Base-by-base conservation (phyloP, 2,113 vertebrate genomes). In the Acanthochromis polyacanthus region DNA sequence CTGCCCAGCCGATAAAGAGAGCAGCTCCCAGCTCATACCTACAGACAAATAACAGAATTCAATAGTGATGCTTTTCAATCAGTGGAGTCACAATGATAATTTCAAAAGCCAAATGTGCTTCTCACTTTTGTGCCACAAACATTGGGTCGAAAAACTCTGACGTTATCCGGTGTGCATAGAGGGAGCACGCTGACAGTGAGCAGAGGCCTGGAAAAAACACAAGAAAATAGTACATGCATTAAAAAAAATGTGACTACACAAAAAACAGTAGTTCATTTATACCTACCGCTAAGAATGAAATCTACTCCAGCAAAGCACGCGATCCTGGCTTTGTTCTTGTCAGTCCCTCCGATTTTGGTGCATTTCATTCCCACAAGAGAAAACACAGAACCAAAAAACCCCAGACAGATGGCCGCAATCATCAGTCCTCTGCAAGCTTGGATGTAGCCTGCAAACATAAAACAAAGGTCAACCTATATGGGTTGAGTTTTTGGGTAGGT, bases 291-390 rank as follows among this genome's bases (percentile, higher is more conserved):
- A 0, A 98, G 89, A 72, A 98, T 95, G 93, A 97, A 99, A 43
- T 92, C 85, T 19, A 96, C 76, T 71, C 98, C 98, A 40, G 97
- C 95, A 80, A 97, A 92, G 88, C 95, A 96, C 36, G 96, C 95
- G 30, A 97, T 95, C 90, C 91, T 96, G 25, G 96, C 95, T 94
- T 99, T 99, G 78, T 88, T 95, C 88, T 95, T 93, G 71, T 98
- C 96, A 0, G 93, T 95, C 78, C 97, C 98, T 90, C 98, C 98
- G 0, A 99, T 94, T 92, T 97, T 98, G 62, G 98, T 99, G 81
- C 98, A 99, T 85, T 98, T 99, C 98, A 99, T 99, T 59, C 98
- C 98, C 81, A 99, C 80, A 38, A 99, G 95, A 17, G 96, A 95
- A 76, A 95, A 96, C 69, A 96, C 46, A 0, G 95, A 93, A 3